Conservation (phyloP, 2,888 invertebrate genomes). For the Pammene aurita region DNA sequence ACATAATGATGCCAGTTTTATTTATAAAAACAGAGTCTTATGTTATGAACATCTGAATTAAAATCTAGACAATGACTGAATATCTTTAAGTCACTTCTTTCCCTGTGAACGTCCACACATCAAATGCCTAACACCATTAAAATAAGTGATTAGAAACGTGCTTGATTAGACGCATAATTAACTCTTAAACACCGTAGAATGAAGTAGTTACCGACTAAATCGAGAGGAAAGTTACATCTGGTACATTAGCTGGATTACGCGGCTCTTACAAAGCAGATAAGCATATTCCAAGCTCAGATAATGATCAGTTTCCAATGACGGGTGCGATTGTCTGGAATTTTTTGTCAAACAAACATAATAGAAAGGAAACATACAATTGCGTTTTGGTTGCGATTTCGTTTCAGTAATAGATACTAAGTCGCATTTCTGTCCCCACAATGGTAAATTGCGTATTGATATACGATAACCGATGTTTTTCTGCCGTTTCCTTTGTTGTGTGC, state of each 20-base stretch:
- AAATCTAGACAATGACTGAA: too few relatives aligned
- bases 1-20: too few relatives aligned
- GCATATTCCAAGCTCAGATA: slow-evolving; percentile 71
- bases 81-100: too few relatives aligned
- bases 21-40: too few relatives aligned
- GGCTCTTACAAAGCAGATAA: slow-evolving; percentile 74
- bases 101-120: neutral
- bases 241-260: slow-evolving; percentile 67
- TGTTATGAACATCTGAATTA: too few relatives aligned
- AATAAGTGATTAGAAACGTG: slow-evolving; percentile 10
- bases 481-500: slow-evolving; percentile 52
- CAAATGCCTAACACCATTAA: slow-evolving; percentile 19
- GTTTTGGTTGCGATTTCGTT: slow-evolving; percentile 68
- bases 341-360: slow-evolving; percentile 63
- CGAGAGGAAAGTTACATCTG: slow-evolving; percentile 70
- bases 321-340: slow-evolving; percentile 72
- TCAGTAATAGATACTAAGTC: slow-evolving; percentile 74
- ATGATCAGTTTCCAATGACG: slow-evolving; percentile 79
- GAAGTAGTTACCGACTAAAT: slow-evolving; percentile 60
- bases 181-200: slow-evolving; percentile 39
- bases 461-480: slow-evolving; percentile 73
- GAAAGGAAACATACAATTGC: slow-evolving; percentile 74
- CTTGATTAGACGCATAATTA: slow-evolving; percentile 35
- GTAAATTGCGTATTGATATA: slow-evolving; percentile 77
- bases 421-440: slow-evolving; percentile 67